phyloP scores from a whole-genome alignment of 2,113 vertebrate species.

The Rhabdornis inornatus region DNA sequence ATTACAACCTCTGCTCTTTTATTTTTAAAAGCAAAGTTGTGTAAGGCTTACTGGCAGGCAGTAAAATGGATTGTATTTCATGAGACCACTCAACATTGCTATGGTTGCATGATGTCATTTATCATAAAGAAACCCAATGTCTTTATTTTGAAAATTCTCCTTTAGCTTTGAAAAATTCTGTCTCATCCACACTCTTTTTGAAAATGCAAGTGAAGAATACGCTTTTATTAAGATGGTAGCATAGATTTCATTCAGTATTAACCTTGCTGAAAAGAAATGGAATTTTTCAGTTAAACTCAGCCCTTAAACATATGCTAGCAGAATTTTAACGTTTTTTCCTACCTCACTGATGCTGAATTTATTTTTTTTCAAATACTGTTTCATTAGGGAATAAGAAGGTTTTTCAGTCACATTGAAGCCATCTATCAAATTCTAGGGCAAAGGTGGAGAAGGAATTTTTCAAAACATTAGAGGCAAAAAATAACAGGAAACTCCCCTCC shows the following conservation, averaged over 20 bases:
- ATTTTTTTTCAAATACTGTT: not conserved
- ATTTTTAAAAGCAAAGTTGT: conserved; percentile 35
- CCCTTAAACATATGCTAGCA: not conserved
- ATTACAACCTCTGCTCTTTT: not conserved
- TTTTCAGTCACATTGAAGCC: not conserved
- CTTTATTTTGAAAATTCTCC: not conserved
- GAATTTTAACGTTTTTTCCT: not conserved
- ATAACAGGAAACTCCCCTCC: not conserved
- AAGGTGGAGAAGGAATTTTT: not conserved
- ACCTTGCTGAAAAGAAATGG: not conserved
- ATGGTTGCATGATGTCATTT: not conserved
- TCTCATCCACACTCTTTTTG: not conserved
- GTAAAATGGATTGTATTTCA: not conserved
- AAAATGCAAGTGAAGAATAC: not conserved
- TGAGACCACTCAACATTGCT: not conserved
- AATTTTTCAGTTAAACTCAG: not conserved
- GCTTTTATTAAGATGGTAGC: not conserved
- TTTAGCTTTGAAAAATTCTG: not conserved
- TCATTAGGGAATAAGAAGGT: not conserved
- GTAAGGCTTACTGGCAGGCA: not conserved
- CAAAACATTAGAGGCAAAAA: not conserved
- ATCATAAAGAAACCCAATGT: not conserved
- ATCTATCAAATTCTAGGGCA: not conserved
- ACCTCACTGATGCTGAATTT: not conserved
- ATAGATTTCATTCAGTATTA: not conserved